A percentile compares a stretch with the other conserved stretches of the same genome.
Evolutionary conservation across 2,888 invertebrate genomes (phyloP).

Genomic region (Pterostichus niger): DNA sequence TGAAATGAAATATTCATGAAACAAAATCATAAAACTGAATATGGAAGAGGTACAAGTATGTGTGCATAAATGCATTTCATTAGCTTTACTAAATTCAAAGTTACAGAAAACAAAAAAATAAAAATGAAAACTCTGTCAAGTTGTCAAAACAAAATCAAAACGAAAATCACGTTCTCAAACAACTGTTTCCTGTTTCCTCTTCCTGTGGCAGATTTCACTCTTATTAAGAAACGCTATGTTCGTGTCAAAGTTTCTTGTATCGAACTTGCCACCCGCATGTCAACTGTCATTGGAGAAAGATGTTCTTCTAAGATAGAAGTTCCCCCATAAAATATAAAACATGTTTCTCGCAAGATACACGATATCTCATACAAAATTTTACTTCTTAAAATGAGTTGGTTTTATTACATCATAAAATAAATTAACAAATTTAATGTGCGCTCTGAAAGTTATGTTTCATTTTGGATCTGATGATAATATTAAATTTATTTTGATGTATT

Average conservation of each 20-base stretch:
- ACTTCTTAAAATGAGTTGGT: too few relatives aligned
- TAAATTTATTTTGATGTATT: too few relatives aligned
- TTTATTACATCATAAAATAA: too few relatives aligned
- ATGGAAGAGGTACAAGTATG: too few relatives aligned
- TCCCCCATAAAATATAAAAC: constrained; percentile 9
- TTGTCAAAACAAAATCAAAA: constrained; percentile 32
- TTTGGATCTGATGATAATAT: too few relatives aligned
- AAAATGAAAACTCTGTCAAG: background rate
- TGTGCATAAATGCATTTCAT: background rate
- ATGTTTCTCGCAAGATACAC: background rate
- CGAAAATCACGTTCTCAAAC: constrained; percentile 12
- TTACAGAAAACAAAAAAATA: background rate
- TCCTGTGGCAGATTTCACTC: constrained; percentile 34
- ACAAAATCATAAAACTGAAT: too few relatives aligned
- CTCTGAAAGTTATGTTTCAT: too few relatives aligned
- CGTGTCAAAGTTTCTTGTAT: constrained; percentile 42
- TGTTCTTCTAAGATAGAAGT: constrained; percentile 7
- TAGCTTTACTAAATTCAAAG: background rate
- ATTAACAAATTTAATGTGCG: too few relatives aligned
- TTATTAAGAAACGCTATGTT: constrained; percentile 33
- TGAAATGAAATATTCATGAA: background rate
- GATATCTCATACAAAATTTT: too few relatives aligned
- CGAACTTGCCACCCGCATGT: constrained; percentile 31
- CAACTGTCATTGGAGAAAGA: constrained; percentile 46
- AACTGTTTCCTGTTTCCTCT: constrained; percentile 11